A percentile compares a stretch with the other conserved stretches of the same genome.
These are phyloP conservation scores for Petromus typicus DNA, from an alignment of 2,113 vertebrate genomes.

Conservation along the genomic window DNA sequence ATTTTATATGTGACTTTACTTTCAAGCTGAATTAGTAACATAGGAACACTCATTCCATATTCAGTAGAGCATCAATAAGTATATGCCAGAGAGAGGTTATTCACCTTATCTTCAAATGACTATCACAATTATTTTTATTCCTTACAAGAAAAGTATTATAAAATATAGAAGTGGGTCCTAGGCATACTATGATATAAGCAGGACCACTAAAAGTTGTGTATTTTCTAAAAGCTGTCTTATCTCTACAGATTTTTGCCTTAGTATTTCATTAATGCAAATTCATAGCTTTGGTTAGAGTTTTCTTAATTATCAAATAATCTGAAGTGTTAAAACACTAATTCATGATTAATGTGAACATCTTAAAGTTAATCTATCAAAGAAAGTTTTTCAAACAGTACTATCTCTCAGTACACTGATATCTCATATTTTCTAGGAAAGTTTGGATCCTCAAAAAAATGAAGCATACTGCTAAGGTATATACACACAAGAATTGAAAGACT, in stretches of 20 bases:
- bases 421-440: neutral
- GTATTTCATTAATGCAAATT: neutral
- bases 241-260: neutral
- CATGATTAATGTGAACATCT: neutral
- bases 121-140: neutral
- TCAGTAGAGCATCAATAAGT: neutral
- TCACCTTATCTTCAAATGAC: neutral
- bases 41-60: neutral
- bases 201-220: neutral
- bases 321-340: neutral
- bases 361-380: neutral
- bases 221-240: neutral
- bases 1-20: neutral
- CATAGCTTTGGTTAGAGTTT: neutral
- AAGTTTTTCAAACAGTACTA: neutral
- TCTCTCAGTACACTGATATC: neutral
- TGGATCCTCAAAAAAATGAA: neutral
- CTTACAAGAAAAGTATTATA: neutral
- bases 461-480: too few species aligned
- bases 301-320: neutral
- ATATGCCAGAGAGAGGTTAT: neutral
- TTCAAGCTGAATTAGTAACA: neutral
- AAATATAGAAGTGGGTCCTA: neutral
- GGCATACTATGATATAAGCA: neutral
- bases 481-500: too few species aligned